These are phyloP conservation scores for Melanotaenia trifasciata DNA, from an alignment of 2,797 vertebrate species.

Conservation along the genomic window DNA sequence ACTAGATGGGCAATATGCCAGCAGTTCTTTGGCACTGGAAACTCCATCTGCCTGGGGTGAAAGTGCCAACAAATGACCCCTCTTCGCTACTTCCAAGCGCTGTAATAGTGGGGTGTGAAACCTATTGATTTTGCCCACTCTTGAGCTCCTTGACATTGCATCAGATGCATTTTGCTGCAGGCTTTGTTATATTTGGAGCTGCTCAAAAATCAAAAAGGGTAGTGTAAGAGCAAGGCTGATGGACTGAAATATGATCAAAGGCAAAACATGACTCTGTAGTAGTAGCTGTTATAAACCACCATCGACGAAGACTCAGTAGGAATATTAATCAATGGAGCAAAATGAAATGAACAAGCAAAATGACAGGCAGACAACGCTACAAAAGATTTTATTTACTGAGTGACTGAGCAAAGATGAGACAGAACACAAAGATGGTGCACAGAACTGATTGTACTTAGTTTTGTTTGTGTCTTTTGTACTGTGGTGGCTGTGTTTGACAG, in stretches of 20 bases:
- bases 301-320: constrained; percentile 27
- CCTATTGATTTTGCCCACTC: constrained; percentile 78
- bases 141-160: constrained; percentile 72
- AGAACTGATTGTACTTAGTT: constrained; percentile 9
- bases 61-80: constrained; percentile 75
- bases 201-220: constrained; percentile 67
- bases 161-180: constrained; percentile 74
- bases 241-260: constrained; percentile 75
- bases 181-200: constrained; percentile 73
- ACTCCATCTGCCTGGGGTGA: constrained; percentile 72
- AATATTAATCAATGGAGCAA: constrained; percentile 62
- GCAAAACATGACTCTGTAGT: constrained; percentile 59
- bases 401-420: constrained; percentile 31
- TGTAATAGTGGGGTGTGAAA: constrained; percentile 67
- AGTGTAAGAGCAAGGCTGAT: constrained; percentile 49
- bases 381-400: constrained; percentile 35
- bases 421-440: not conserved
- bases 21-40: constrained; percentile 68
- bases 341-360: constrained; percentile 53
- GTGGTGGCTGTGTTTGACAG: not conserved
- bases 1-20: constrained; percentile 69
- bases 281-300: constrained; percentile 41
- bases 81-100: constrained; percentile 61
- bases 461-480: not conserved
- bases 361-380: constrained; percentile 18